Evolutionary conservation across 2,797 vertebrate species (phyloP).

Genomic region (Gadopsis bispinosus): DNA sequence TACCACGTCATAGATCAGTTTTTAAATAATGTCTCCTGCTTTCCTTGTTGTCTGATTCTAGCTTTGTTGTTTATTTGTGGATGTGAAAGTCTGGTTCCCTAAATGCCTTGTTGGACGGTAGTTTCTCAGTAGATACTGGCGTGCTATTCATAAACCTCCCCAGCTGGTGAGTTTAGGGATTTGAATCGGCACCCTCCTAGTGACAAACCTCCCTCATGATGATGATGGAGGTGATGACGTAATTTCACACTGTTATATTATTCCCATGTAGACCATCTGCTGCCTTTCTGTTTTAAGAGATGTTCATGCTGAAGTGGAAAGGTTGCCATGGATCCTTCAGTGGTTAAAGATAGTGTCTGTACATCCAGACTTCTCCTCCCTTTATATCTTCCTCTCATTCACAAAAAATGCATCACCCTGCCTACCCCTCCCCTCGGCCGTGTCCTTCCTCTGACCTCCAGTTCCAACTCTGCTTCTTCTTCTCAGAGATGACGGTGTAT

Average conservation of each 20-base stretch:
- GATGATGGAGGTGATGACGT: background rate
- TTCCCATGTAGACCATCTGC: constrained; percentile 46
- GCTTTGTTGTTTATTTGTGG: background rate
- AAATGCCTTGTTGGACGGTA: background rate
- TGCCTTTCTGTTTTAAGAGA: constrained; percentile 46
- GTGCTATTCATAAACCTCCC: constrained; percentile 6
- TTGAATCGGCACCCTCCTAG: background rate
- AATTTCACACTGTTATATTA: constrained; percentile 18
- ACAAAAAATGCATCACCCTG: constrained; percentile 15
- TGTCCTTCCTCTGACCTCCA: constrained; percentile 22
- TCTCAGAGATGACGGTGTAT: constrained; percentile 34
- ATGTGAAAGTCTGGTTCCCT: background rate
- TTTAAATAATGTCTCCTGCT: background rate
- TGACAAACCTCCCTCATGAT: background rate
- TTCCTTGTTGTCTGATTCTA: background rate
- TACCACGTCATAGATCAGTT: background rate
- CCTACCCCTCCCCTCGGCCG: background rate
- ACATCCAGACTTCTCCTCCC: constrained; percentile 23
- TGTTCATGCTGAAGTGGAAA: constrained; percentile 45
- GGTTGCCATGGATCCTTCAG: constrained; percentile 62
- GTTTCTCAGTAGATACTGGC: background rate
- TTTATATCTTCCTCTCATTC: constrained; percentile 34
- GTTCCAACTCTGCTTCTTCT: constrained; percentile 24
- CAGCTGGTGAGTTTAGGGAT: background rate
- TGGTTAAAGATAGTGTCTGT: constrained; percentile 44